Base-by-base conservation (phyloP, 2,888 invertebrate genomes). In the Hemithea aestivaria region DNA sequence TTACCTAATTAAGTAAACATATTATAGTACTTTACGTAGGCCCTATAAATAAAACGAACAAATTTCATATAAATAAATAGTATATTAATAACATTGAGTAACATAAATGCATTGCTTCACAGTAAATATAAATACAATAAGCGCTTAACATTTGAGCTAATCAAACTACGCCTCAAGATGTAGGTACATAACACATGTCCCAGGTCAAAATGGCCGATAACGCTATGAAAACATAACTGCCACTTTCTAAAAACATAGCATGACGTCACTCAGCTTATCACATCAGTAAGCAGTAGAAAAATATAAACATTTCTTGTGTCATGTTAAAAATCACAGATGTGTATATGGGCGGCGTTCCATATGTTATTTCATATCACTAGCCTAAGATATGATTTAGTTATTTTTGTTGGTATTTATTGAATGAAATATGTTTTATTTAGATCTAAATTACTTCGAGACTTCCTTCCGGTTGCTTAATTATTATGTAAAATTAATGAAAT, bases 31-130 rank as follows among this genome's bases (percentile, higher is more conserved):
- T n/a, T n/a, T n/a, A n/a, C n/a, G n/a, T n/a, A n/a, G n/a, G n/a
- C n/a, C n/a, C n/a, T n/a, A n/a, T n/a, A n/a, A n/a, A n/a, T n/a
- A n/a, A n/a, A n/a, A n/a, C n/a, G n/a, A n/a, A n/a, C n/a, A 45
- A 46, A 45, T 40, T 30, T 25, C 48, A 34, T 53, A 52, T 53
- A 59, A 56, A 64, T 69, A 66, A 65, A 69, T 64, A 66, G 56
- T 59, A 53, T 55, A 61, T 65, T 69, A 59, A 45, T 64, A 53
- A 56, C 44, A 56, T 58, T 46, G 40, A 53, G 45, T 55, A 62
- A 66, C 54, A 60, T 60, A 68, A 66, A 66, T 63, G 64, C 64
- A 58, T 56, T 48, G 27, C 29, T 26, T 31, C 12, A 22, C 34
- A 11, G 20, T 10, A 37, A 31, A 25, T 10, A 20, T 43, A 35